These are phyloP conservation scores for Caenorhabditis inopinata DNA, from an alignment of 1,140 invertebrate genomes.

Conservation along the genomic window DNA sequence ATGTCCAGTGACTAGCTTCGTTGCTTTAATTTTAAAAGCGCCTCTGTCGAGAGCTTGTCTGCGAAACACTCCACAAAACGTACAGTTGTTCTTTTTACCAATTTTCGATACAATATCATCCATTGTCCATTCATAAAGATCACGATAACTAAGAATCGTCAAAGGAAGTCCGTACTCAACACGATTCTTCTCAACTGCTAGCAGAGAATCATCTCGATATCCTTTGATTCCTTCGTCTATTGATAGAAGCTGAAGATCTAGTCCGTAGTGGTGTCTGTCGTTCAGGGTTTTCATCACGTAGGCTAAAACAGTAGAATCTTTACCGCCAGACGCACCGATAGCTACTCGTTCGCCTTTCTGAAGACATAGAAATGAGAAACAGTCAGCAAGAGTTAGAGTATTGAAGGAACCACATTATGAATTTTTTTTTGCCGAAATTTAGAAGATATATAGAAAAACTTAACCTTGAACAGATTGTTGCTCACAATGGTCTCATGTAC, in stretches of 20 bases:
- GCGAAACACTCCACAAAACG: slow-evolving; percentile 67
- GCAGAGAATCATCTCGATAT: slow-evolving; percentile 92
- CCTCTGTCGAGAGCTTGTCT: slow-evolving; percentile 78
- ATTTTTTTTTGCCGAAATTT: too few relatives aligned
- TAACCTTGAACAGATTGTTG: slow-evolving; percentile 21
- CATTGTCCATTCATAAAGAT: slow-evolving; percentile 99
- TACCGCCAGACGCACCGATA: slow-evolving; percentile 94
- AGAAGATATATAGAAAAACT: too few relatives aligned
- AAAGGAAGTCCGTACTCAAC: slow-evolving; percentile 76
- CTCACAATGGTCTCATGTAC: background rate
- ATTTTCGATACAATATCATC: slow-evolving; percentile 93
- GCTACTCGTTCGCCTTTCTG: slow-evolving; percentile 83
- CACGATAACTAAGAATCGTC: slow-evolving; percentile 94
- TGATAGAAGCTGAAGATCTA: slow-evolving; percentile 87
- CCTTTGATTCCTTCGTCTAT: slow-evolving; percentile 97
- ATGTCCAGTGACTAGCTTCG: slow-evolving; percentile 90
- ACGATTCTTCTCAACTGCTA: slow-evolving; percentile 42
- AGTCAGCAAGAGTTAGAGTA: too few relatives aligned
- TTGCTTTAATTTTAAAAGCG: slow-evolving; percentile 76
- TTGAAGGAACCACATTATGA: too few relatives aligned
- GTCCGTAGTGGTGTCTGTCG: slow-evolving; percentile 83
- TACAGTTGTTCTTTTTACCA: slow-evolving; percentile 93
- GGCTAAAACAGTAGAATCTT: slow-evolving; percentile 95
- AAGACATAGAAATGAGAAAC: too few relatives aligned
- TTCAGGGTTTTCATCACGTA: slow-evolving; percentile 80